Base-by-base conservation (phyloP, 2,888 invertebrate genomes). In the Cosmia trapezina region DNA sequence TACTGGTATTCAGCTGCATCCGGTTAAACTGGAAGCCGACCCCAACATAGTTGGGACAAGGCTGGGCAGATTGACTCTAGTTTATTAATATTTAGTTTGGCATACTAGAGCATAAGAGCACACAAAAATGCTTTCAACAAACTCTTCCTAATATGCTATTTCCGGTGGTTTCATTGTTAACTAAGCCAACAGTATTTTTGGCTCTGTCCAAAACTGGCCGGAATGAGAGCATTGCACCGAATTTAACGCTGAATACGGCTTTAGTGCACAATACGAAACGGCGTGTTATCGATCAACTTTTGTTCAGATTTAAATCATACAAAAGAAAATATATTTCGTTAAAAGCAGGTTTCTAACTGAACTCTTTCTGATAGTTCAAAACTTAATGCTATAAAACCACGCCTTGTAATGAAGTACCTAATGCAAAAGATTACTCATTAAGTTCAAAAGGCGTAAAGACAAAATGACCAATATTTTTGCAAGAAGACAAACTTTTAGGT, bases 101-200 rank as follows among this genome's bases (percentile, higher is more conserved):
- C 28, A 28, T 28, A 57, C 57, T 60, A 28, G 45, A 77, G n/a
- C 60, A 53, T 53, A 69, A 28, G 45, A 77, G n/a, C 60, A 53
- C 57, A 69, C 73, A 63, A 78, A 71, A 68, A 62, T 69, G 37
- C 17, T 78, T 79, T 49, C 63, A 51, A 82, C 66, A 41, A 67
- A 76, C 54, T 65, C 59, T 45, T 41, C 79, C 57, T 78, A 78
- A 69, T 80, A 78, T 62, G 73, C 43, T 51, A 73, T 72, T 73
- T 80, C 80, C 80, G 78, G 64, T 68, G 57, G 53, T 65, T 65
- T 77, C 61, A 68, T 82, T 72, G 72, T 62, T 78, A 68, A 62
- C 57, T 65, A 70, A 22, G 51, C 72, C 47, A 62, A 59, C 72
- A 43, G 51, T 60, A 59, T 74, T 83, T 80, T 80, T 63, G 73